A percentile compares a stretch with the other conserved stretches of the same genome.
phyloP scores from a whole-genome alignment of 2,113 vertebrate genomes.

The Nesoenas mayeri region DNA sequence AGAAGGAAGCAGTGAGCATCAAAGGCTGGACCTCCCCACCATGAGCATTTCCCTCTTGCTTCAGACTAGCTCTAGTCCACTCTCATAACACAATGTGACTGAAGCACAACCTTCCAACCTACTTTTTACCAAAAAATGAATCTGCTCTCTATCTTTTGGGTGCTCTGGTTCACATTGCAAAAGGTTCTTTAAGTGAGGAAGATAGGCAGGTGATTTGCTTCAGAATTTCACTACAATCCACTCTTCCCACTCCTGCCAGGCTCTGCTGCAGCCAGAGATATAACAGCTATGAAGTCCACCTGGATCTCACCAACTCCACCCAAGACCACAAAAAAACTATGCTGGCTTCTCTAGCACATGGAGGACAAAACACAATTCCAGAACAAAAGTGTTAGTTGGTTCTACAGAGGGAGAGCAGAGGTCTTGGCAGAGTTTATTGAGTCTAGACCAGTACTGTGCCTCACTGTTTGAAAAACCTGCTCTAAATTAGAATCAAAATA shows the following conservation, averaged over 20 bases:
- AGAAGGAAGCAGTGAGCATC: background rate
- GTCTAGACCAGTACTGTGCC: background rate
- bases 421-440: background rate
- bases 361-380: background rate
- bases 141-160: background rate
- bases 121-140: background rate
- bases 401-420: background rate
- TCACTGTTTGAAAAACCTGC: background rate
- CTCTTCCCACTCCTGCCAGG: background rate
- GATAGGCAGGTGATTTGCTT: background rate
- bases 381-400: background rate
- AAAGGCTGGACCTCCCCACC: rapidly evolving
- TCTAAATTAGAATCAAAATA: background rate
- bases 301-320: background rate
- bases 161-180: background rate
- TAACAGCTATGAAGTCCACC: background rate
- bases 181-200: background rate
- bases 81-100: background rate
- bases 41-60: background rate
- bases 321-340: background rate
- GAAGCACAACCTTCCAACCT: background rate
- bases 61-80: background rate
- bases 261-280: background rate
- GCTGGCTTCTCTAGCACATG: background rate
- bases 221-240: background rate